These are phyloP conservation scores for Dolichomitus sp. DNA, from an alignment of 2,888 invertebrate genomes.

Conservation along the genomic window DNA sequence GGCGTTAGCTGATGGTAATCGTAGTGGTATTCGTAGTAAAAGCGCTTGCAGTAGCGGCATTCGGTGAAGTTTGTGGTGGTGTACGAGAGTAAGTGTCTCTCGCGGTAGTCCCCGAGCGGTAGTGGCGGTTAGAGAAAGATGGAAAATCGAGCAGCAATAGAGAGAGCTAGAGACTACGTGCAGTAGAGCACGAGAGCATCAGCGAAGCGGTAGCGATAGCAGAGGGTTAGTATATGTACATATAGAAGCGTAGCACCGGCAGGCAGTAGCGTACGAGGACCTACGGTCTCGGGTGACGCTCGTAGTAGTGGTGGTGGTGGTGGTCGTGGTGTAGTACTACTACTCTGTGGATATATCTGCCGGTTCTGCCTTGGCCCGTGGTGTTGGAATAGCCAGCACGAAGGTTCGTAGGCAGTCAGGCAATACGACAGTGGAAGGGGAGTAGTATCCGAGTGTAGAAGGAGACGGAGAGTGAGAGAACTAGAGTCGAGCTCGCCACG, in stretches of 20 bases:
- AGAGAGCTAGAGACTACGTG: conserved; percentile 56
- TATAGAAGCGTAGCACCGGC: conserved; percentile 55
- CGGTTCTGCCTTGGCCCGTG: conserved; percentile 41
- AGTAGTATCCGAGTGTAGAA: conserved; percentile 22
- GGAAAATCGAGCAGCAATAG: conserved; percentile 57
- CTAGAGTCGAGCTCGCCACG: conserved; percentile 25
- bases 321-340: conserved; percentile 31
- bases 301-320: conserved; percentile 13
- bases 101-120: conserved; percentile 38
- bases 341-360: conserved; percentile 42
- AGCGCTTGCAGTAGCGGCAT: conserved; percentile 41
- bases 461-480: conserved; percentile 18
- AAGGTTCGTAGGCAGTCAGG: conserved; percentile 51
- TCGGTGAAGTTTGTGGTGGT: conserved; percentile 26
- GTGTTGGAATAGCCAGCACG: conserved; percentile 61
- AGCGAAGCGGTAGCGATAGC: conserved; percentile 33
- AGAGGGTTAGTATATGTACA: background rate
- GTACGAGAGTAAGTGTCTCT: conserved; percentile 28
- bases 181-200: conserved; percentile 34
- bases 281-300: conserved; percentile 11
- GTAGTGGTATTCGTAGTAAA: conserved; percentile 54
- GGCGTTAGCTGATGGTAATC: conserved; percentile 62
- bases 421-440: conserved; percentile 46
- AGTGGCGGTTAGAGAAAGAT: conserved; percentile 39
- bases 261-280: conserved; percentile 27